Percentiles rank a stretch among this genome's conserved stretches.
Evolutionary conservation across 2,888 invertebrate species (phyloP).

Genomic region (Drosophila mimetica): DNA sequence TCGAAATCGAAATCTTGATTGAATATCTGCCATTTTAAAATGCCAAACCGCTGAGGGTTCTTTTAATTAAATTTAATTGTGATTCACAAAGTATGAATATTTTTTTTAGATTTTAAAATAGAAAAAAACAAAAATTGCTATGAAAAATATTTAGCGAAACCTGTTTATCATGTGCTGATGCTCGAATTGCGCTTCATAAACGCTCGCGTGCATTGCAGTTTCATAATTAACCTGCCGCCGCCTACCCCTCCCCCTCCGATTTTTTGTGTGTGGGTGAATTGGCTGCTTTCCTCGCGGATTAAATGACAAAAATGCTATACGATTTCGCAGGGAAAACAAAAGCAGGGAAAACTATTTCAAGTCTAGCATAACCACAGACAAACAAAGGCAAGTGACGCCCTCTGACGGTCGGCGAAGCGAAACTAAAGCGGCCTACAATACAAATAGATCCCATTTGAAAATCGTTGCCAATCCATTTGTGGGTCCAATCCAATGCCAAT

Average conservation of each 20-base stretch:
- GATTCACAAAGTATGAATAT: constrained; percentile 23
- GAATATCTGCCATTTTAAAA: constrained; percentile 27
- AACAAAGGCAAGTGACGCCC: constrained; percentile 23
- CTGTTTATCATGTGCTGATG: too few species aligned
- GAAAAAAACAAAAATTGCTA: too few species aligned
- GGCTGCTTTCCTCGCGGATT: constrained; percentile 31
- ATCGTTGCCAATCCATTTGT: constrained; percentile 1
- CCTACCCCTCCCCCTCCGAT: not conserved
- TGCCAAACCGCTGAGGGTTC: constrained; percentile 19
- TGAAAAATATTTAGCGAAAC: too few species aligned
- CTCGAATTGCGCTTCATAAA: constrained; percentile 24
- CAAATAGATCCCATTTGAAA: not conserved
- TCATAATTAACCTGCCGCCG: constrained; percentile 47
- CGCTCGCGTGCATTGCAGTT: constrained; percentile 23
- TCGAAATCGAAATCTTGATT: constrained; percentile 24
- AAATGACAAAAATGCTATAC: constrained; percentile 47
- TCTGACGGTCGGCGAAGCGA: constrained; percentile 34
- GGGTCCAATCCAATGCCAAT: not conserved
- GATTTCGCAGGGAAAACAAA: constrained; percentile 44
- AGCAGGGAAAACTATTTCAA: constrained; percentile 32
- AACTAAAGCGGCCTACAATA: constrained; percentile 6
- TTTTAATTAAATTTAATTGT: constrained; percentile 19
- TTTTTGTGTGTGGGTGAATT: constrained; percentile 12
- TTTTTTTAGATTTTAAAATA: too few species aligned
- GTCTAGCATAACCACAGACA: constrained; percentile 36